Base-by-base conservation (phyloP, 2,797 vertebrate species). In the Falco novaeseelandiae region DNA sequence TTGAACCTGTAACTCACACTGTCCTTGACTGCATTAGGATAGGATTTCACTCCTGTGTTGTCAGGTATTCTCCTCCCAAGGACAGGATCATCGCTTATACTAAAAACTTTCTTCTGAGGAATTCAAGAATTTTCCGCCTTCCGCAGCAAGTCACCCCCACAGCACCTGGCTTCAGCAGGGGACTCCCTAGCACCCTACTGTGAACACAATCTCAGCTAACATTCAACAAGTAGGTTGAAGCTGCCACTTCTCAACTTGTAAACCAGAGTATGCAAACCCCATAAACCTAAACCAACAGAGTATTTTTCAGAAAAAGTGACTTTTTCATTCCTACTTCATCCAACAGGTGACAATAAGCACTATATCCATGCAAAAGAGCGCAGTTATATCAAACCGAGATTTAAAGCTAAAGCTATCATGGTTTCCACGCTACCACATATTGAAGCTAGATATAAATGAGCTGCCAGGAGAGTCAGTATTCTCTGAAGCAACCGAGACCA, bases 21-120 rank as follows among this genome's bases (percentile, higher is more conserved):
- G 63, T 49, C 27, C 46, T 49, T 1, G 0, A 34, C 8, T 6
- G 6, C 61, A 6, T 2, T 42, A 38, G n/a, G 11, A 62, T 3
- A 63, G 36, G 42, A 77, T 30, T 38, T 30, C 54, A 30, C 34
- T 42, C 46, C 42, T 52, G 6, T 1, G 4, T 14, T 27, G 8
- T 46, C 62, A 59, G 20, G 42, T 18, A 42, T 58, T 63, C 69
- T 79, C 49, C 69, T 87, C 38, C 34, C 38, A 42, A 58, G 38
- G 12, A 73, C 2, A 58, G 10, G 16, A 63, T 81, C 27, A 9
- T 3, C 42, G 19, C 17, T 61, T 79, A 38, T 12, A 22, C 30
- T 29, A 55, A 72, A 91, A 91, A 19, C 22, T 51, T 26, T 63
- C 55, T 87, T 52, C 44, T 48, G 14, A 83, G 15, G 27, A 83